Evolutionary conservation across 2,113 vertebrate species (phyloP).

Genomic region (Saccopteryx bilineata): DNA sequence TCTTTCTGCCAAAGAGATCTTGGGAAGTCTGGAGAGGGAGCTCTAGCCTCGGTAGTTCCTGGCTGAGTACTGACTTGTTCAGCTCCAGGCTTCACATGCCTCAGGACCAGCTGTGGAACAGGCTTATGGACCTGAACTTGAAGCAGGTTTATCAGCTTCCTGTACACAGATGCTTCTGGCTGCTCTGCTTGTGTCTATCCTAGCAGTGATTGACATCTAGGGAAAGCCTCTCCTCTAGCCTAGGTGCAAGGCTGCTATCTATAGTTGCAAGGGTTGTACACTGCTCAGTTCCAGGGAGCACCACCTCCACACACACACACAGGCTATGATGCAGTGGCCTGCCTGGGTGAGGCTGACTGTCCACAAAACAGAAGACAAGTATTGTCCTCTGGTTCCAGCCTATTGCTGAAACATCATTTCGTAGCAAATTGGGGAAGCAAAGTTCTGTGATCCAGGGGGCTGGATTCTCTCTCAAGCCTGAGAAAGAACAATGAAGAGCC

Average conservation of each 20-base stretch:
- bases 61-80: neutral
- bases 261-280: neutral
- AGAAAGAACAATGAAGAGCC: neutral
- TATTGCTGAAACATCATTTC: neutral
- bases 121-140: neutral
- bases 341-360: neutral
- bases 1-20: slow-evolving; percentile 26
- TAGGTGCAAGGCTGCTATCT: neutral
- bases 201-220: neutral
- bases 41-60: neutral
- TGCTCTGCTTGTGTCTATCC: neutral
- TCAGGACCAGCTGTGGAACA: neutral
- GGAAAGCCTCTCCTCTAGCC: neutral
- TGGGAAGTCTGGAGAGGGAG: neutral
- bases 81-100: neutral
- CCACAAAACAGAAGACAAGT: neutral
- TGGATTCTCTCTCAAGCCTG: neutral
- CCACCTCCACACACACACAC: no score
- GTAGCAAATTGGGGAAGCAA: neutral
- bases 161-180: neutral
- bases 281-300: neutral
- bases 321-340: neutral
- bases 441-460: neutral
- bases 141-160: neutral
- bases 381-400: neutral